Conservation (phyloP, 2,797 vertebrate species). For the Coccyzus lansbergi region DNA sequence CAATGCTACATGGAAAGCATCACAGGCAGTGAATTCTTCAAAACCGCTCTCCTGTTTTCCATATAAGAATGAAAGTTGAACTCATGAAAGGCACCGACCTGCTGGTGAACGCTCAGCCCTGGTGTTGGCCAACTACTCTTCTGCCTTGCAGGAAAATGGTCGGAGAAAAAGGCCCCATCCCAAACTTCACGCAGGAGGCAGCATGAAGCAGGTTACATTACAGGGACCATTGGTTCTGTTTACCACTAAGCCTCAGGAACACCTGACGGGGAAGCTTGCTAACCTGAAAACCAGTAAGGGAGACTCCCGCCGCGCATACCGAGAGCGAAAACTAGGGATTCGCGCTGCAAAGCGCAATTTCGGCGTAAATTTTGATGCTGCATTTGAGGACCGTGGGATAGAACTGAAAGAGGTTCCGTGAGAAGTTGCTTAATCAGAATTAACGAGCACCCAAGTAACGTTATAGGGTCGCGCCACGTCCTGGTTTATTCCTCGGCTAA, state of each 20-base stretch:
- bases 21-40: neutral
- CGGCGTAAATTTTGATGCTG: neutral
- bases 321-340: neutral
- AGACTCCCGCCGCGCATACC: neutral
- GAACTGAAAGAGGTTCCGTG: neutral
- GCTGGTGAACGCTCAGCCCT: neutral
- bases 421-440: neutral
- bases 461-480: neutral
- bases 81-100: neutral
- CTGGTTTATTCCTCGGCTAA: neutral
- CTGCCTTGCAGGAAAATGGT: neutral
- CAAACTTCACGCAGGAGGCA: neutral
- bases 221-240: neutral
- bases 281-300: conserved; percentile 20
- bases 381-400: neutral
- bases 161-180: neutral
- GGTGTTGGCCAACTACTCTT: neutral
- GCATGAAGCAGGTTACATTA: neutral
- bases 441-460: neutral
- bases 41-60: neutral
- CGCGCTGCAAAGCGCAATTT: neutral
- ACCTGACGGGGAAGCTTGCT: neutral
- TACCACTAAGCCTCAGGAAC: neutral
- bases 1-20: neutral
- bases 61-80: neutral